phyloP scores from a whole-genome alignment of 2,888 invertebrate genomes.

The Cosmorhoe ocellata region DNA sequence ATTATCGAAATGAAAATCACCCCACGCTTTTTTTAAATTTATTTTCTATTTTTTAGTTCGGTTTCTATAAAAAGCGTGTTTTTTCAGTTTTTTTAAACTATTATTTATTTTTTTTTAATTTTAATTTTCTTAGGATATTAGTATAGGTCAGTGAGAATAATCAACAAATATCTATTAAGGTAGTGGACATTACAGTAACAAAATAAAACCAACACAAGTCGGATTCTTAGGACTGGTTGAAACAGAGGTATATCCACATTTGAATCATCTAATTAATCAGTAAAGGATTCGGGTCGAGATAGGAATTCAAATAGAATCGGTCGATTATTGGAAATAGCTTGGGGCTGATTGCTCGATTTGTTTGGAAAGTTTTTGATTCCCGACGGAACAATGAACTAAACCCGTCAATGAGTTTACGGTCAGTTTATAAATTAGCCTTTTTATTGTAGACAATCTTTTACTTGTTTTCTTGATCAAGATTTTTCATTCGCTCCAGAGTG shows the following conservation, averaged over 20 bases:
- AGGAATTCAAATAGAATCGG: conserved; percentile 45
- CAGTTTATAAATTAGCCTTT: conserved; percentile 25
- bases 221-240: conserved; percentile 5
- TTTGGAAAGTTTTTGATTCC: conserved; percentile 47
- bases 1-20: too few species aligned
- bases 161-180: too few species aligned
- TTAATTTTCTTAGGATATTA: too few species aligned
- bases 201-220: conserved; percentile 1
- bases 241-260: conserved; percentile 25
- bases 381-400: conserved; percentile 35
- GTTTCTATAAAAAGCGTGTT: too few species aligned
- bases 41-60: too few species aligned
- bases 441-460: conserved; percentile 3
- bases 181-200: too few species aligned
- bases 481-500: too few species aligned
- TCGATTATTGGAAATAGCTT: conserved; percentile 49
- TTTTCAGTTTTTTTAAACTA: too few species aligned
- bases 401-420: conserved; percentile 17
- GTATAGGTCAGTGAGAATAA: too few species aligned
- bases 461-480: not conserved
- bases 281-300: conserved; percentile 35
- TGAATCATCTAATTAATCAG: conserved; percentile 41
- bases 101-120: too few species aligned
- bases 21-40: too few species aligned
- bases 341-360: conserved; percentile 42